A percentile compares a stretch with the other conserved stretches of the same genome.
These are phyloP conservation scores for Erebia palarica DNA, from an alignment of 2,888 invertebrate genomes.

Conservation along the genomic window DNA sequence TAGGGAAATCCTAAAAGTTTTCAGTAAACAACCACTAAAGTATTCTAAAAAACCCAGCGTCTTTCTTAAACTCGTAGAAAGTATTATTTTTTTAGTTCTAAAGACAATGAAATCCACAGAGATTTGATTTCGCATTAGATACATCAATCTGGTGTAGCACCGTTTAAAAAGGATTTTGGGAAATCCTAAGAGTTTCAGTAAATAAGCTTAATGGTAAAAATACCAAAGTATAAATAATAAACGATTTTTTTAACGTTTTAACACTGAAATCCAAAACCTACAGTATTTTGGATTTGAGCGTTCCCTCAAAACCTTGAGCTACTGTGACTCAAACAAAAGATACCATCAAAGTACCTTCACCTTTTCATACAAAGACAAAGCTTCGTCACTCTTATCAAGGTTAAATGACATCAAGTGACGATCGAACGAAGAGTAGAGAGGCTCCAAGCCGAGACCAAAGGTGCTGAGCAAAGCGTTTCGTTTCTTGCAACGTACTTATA, in stretches of 20 bases:
- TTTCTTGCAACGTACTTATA: slow-evolving; percentile 40
- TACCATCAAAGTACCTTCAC: slow-evolving; percentile 17
- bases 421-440: slow-evolving; percentile 40
- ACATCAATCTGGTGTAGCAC: not conserved
- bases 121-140: not conserved
- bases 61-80: too few relatives aligned
- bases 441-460: slow-evolving; percentile 36
- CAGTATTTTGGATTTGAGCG: too few relatives aligned
- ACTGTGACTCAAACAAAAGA: not conserved
- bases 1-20: too few relatives aligned
- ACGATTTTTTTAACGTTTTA: not conserved
- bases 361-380: slow-evolving; percentile 31
- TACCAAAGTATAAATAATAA: not conserved
- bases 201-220: not conserved
- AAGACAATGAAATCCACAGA: too few relatives aligned
- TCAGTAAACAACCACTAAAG: too few relatives aligned
- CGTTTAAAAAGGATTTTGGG: not conserved
- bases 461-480: slow-evolving; percentile 40
- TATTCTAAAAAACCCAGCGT: too few relatives aligned
- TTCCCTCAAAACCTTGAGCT: not conserved
- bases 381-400: slow-evolving; percentile 36
- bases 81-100: too few relatives aligned
- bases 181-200: not conserved
- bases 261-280: not conserved
- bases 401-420: slow-evolving; percentile 43